Base-by-base conservation (phyloP, 2,888 invertebrate genomes). In the Steinernema scapterisci region DNA sequence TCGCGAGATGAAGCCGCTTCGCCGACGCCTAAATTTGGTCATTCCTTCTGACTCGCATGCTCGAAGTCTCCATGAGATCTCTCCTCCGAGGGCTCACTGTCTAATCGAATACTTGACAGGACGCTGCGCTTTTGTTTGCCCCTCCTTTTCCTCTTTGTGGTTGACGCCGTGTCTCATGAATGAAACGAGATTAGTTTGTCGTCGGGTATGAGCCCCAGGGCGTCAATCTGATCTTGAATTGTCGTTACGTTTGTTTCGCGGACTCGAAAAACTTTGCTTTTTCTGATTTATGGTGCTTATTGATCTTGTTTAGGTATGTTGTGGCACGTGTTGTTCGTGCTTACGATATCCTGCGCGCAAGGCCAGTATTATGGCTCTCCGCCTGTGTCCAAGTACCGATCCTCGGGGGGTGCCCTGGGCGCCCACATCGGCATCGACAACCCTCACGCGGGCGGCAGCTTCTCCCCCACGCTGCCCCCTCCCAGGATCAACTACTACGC, bases 111-210 rank as follows among this genome's bases (percentile, higher is more conserved):
- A 38, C 38, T 48, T 13, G 48, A 19, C 48, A 19, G 48, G n/a
- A 13, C n/a, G 31, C 63, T 25, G 27, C 31, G 63, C 16, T 63
- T 38, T 38, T 38, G 38, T 38, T 38, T 38, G 63, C 31, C 63
- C 63, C 63, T 63, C 63, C 63, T 63, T n/a, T 25, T 27, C 63
- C 63, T 63, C 63, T 16, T 63, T 63, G 25, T 63, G 27, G 63
- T 63, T 63, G 63, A 31, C 63, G 63, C 38, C 63, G 48, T 48
- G 48, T 48, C 48, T 48, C 48, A 27, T 63, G 63, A 27, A 63
- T 63, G 27, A 27, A 63, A 63, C 38, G 63, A 63, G 27, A 63
- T 63, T 38, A 25, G 63, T 63, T 63, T 27, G 27, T 27, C 25
- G 2, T 48, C 48, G 63, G 63, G 63, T 63, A 63, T 27, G 63